Evolutionary conservation across 2,888 invertebrate genomes (phyloP).

Genomic region (Heliconius aoede): DNA sequence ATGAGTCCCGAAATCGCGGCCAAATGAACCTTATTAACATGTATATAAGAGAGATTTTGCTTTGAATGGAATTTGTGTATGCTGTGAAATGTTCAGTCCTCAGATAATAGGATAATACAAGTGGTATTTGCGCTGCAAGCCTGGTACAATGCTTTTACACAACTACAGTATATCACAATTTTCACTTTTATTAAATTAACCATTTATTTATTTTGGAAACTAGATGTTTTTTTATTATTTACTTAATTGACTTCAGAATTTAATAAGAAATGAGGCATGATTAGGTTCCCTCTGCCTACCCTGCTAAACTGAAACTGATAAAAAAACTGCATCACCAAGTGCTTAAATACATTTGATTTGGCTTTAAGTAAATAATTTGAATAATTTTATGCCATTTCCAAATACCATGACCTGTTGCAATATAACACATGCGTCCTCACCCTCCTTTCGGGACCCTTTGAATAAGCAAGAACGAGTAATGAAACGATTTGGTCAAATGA

Average conservation of each 20-base stretch:
- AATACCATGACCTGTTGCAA: neutral
- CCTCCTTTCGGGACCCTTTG: conserved; percentile 39
- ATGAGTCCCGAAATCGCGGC: neutral
- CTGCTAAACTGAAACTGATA: too few species aligned
- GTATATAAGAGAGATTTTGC: conserved; percentile 28
- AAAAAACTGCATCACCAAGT: neutral
- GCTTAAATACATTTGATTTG: neutral
- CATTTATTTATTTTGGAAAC: conserved; percentile 1
- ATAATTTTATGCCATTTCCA: neutral
- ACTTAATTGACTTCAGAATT: neutral
- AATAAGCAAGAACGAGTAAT: conserved; percentile 45
- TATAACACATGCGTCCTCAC: conserved; percentile 28
- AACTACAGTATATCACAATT: neutral
- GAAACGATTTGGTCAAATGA: conserved; percentile 38
- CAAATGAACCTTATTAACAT: conserved; percentile 13
- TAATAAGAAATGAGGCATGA: too few species aligned
- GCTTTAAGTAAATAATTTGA: neutral
- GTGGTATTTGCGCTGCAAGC: conserved; percentile 15
- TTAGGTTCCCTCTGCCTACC: too few species aligned
- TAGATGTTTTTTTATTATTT: neutral
- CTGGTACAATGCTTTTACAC: neutral
- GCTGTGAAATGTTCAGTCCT: conserved; percentile 16
- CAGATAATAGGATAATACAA: conserved; percentile 23
- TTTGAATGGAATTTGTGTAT: neutral
- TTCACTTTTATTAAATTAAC: neutral